These are phyloP conservation scores for Zhengitettix transpicula DNA, from an alignment of 2,888 invertebrate species.

Conservation along the genomic window DNA sequence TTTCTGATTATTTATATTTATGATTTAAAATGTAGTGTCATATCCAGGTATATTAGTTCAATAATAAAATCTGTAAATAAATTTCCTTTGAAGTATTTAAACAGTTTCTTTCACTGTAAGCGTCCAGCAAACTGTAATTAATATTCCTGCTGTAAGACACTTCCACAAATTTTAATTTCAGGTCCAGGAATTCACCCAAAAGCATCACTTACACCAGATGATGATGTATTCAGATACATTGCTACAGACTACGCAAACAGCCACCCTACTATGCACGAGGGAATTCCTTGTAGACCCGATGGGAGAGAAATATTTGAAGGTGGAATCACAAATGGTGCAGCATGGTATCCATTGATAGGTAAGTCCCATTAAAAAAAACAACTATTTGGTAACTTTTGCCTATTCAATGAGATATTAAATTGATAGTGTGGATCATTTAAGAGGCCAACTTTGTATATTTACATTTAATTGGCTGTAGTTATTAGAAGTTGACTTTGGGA, in stretches of 20 bases:
- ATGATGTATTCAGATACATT: conserved; percentile 78
- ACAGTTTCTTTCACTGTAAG: too few relatives aligned
- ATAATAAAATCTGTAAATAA: too few relatives aligned
- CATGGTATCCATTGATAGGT: conserved; percentile 80
- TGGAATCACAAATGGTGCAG: conserved; percentile 89
- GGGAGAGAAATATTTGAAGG: conserved; percentile 42
- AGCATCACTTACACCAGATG: conserved; percentile 75
- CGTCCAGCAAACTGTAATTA: background rate
- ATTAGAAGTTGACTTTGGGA: too few relatives aligned
- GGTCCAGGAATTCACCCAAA: background rate
- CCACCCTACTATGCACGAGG: conserved; percentile 77
- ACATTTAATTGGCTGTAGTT: too few relatives aligned
- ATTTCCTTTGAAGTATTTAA: too few relatives aligned
- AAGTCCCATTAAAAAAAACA: conserved; percentile 14
- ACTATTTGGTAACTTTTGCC: too few relatives aligned
- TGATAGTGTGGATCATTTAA: too few relatives aligned
- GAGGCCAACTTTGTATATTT: too few relatives aligned
- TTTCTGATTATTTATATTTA: too few relatives aligned
- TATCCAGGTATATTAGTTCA: too few relatives aligned
- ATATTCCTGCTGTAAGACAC: background rate
- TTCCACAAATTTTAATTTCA: background rate
- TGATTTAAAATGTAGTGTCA: background rate
- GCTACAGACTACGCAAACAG: conserved; percentile 71
- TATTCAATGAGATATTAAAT: too few relatives aligned
- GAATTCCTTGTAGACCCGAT: conserved; percentile 46